phyloP scores from a whole-genome alignment of 2,888 invertebrate genomes.

The Ecliptopera silaceata region DNA sequence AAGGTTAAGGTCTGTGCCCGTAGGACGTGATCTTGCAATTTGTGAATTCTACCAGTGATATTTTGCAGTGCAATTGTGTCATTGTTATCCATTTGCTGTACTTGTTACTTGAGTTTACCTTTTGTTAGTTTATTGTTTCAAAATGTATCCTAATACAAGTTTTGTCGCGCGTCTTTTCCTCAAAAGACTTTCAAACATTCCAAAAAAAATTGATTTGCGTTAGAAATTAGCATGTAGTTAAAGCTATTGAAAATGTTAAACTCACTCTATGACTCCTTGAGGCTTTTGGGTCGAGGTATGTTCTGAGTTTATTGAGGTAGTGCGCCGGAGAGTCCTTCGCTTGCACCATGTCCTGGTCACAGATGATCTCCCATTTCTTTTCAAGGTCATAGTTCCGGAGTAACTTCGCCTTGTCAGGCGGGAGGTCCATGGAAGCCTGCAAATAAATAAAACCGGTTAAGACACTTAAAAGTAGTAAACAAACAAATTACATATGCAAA shows the following conservation, averaged over 20 bases:
- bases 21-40: constrained; percentile 23
- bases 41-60: constrained; percentile 14
- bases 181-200: too few relatives aligned
- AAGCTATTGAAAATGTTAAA: too few relatives aligned
- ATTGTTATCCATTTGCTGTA: constrained; percentile 10
- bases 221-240: not conserved
- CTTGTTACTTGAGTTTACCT: not conserved
- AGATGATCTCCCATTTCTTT: constrained; percentile 99
- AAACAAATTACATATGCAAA: too few relatives aligned
- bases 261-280: constrained; percentile 97
- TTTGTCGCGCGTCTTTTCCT: not conserved
- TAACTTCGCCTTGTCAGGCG: constrained; percentile 98
- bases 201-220: not conserved
- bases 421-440: constrained; percentile 99
- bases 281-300: constrained; percentile 98
- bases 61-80: constrained; percentile 21
- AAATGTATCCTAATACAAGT: not conserved
- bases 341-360: constrained; percentile 99
- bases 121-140: not conserved
- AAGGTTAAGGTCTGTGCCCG: constrained; percentile 11
- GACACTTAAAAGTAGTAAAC: not conserved
- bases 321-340: constrained; percentile 99
- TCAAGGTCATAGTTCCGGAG: constrained; percentile 97
- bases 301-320: constrained; percentile 97
- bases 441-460: constrained; percentile 55